Evolutionary conservation across 64 coral and sea anemone genomes (phyloP).

Genomic region (Actinia equina): DNA sequence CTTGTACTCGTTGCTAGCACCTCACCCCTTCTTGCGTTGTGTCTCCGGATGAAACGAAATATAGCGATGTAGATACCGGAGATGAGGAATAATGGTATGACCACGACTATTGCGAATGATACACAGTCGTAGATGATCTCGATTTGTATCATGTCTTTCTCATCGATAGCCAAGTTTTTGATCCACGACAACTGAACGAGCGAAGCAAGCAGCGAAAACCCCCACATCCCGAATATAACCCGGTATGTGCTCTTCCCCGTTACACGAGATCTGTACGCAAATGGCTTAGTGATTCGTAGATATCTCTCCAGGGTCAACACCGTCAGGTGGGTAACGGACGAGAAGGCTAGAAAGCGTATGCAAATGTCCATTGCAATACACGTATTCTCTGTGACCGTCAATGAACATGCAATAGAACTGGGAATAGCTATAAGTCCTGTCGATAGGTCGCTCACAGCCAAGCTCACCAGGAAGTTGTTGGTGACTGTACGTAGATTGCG

Average conservation of each 20-base stretch:
- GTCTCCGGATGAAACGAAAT: constrained; percentile 31
- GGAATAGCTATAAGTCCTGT: constrained; percentile 48
- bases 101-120: constrained; percentile 10
- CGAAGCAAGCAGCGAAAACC: constrained; percentile 24
- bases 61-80: constrained; percentile 24
- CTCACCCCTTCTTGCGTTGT: constrained; percentile 20
- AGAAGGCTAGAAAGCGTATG: constrained; percentile 53
- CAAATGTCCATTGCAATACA: constrained; percentile 57
- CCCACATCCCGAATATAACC: constrained; percentile 23
- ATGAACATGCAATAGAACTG: constrained; percentile 29
- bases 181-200: constrained; percentile 48
- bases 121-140: constrained; percentile 39
- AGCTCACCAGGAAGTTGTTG: constrained; percentile 37
- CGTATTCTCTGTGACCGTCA: background rate
- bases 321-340: constrained; percentile 37
- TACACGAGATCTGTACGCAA: constrained; percentile 38
- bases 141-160: background rate
- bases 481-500: constrained; percentile 30
- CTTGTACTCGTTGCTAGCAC: background rate
- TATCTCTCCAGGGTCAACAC: constrained; percentile 50
- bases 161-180: background rate
- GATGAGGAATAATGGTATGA: constrained; percentile 30
- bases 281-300: constrained; percentile 38
- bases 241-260: background rate
- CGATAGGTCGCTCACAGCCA: constrained; percentile 47